A percentile compares a stretch with the other conserved stretches of the same genome.
phyloP scores from a whole-genome alignment of 2,888 invertebrate genomes.

The Drosophila atripex region DNA sequence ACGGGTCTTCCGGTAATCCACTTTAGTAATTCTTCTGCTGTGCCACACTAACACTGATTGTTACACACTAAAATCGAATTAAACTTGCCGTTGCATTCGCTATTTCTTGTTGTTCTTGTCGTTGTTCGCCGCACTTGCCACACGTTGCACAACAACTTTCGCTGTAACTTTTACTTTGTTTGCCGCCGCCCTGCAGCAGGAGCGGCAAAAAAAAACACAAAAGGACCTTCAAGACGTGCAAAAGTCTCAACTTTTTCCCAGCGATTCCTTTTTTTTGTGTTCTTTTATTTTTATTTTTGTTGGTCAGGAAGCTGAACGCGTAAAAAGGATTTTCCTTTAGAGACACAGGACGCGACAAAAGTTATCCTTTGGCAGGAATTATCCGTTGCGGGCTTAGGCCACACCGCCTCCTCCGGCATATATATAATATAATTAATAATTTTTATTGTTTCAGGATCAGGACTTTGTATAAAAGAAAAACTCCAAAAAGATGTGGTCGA shows the following conservation, averaged over 20 bases:
- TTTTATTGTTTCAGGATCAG: constrained; percentile 35
- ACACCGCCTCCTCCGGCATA: constrained; percentile 18
- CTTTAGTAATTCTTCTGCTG: constrained; percentile 27
- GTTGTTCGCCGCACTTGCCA: constrained; percentile 64
- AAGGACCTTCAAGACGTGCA: constrained; percentile 60
- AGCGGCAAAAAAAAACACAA: constrained; percentile 32
- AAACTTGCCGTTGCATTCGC: constrained; percentile 61
- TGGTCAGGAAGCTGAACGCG: constrained; percentile 40
- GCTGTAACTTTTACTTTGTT: constrained; percentile 76
- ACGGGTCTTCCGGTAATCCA: constrained; percentile 46
- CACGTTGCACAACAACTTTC: constrained; percentile 73
- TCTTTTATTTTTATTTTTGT: constrained; percentile 5
- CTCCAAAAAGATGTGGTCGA: constrained; percentile 15
- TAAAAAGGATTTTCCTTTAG: constrained; percentile 67
- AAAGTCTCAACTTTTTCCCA: constrained; percentile 26
- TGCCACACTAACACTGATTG: constrained; percentile 63
- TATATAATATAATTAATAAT: constrained; percentile 52
- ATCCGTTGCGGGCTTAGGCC: neutral
- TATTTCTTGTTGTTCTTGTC: constrained; percentile 18
- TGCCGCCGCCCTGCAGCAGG: constrained; percentile 40
- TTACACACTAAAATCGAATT: constrained; percentile 77
- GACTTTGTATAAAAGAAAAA: constrained; percentile 35
- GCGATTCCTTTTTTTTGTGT: neutral
- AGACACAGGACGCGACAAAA: constrained; percentile 51
- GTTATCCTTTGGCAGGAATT: constrained; percentile 37